These are phyloP conservation scores for Poeciliopsis gracilis DNA, from an alignment of 2,797 vertebrate genomes.

Conservation along the genomic window DNA sequence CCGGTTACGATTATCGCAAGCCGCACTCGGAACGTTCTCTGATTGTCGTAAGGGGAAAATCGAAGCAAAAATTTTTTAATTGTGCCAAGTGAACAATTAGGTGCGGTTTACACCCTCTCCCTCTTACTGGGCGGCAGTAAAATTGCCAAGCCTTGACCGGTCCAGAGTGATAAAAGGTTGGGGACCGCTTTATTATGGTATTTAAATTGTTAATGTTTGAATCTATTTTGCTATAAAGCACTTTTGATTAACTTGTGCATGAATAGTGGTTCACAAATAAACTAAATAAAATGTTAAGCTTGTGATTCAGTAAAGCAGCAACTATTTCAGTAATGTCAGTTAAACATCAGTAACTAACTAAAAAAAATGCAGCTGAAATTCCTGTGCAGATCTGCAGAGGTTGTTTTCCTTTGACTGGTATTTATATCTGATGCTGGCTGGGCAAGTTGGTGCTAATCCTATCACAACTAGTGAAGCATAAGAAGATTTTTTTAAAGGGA, in stretches of 20 bases:
- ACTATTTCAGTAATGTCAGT: neutral
- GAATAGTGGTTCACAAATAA: neutral
- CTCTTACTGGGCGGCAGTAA: too few relatives aligned
- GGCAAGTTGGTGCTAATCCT: conserved; percentile 25
- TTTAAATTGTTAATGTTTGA: too few relatives aligned
- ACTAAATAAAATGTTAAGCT: neutral
- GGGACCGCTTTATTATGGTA: too few relatives aligned
- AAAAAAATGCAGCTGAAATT: conserved; percentile 1
- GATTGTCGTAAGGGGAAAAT: too few relatives aligned
- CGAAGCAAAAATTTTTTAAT: accelerated
- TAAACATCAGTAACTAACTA: neutral
- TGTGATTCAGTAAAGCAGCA: neutral
- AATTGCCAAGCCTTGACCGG: too few relatives aligned
- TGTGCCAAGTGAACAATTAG: too few relatives aligned
- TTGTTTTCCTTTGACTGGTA: conserved; percentile 6
- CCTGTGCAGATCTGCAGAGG: neutral
- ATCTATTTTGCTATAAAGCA: neutral
- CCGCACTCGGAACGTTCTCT: too few relatives aligned
- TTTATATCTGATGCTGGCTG: neutral
- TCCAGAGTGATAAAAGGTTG: too few relatives aligned
- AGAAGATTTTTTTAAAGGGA: neutral
- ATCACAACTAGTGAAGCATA: conserved; percentile 19
- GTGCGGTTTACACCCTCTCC: too few relatives aligned
- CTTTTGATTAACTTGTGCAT: neutral
- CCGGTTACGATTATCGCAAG: too few relatives aligned